Base-by-base conservation (phyloP, 2,888 invertebrate species). In the Epinotia bilunana region DNA sequence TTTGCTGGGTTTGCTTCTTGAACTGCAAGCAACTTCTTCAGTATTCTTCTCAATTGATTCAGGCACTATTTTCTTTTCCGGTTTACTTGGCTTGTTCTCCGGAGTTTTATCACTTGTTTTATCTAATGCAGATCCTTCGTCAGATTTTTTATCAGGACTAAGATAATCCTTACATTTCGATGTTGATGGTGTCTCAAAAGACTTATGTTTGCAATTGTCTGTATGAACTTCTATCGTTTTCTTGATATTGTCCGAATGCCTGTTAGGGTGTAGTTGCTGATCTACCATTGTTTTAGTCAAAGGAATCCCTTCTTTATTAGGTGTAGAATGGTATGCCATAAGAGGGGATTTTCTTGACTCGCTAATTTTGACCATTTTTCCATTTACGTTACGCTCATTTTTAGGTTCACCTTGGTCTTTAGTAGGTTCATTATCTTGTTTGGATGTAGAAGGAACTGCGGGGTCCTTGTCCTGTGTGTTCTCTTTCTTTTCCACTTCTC, bases 191-290 rank as follows among this genome's bases (percentile, higher is more conserved):
- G 77, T 77, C 70, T 91, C 91, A 49, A 80, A 72, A 61, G 78
- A 60, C 81, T 83, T 90, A 74, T 83, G 88, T 77, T 90, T 91
- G 70, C 80, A 83, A 80, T 76, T 86, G 75, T 93, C 93, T 70
- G 93, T 93, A 73, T 92, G 91, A 18, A 93, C 92, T 84, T 94
- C 94, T 79, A 94, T 93, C 11, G 91, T 93, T 80, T 93, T 92
- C 78, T 92, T 93, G 7, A 89, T 84, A 83, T 91, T 92, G 79
- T 93, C 93, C 55, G 91, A 90, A 83, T 93, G 91, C 76, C 93
- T 86, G 74, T 83, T 93, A 12, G 94, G 92, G 77, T 93, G 91
- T 72, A 94, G 79, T 58, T 93, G 93, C 80, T 88, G 88, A 72
- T 94, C 90, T 4, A 94, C 92, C 93, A 93, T 93, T 2, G 89